Evolutionary conservation across 2,888 invertebrate genomes (phyloP), one percentile per base, ranked within the genome.

Genomic region (Helleia helle): DNA sequence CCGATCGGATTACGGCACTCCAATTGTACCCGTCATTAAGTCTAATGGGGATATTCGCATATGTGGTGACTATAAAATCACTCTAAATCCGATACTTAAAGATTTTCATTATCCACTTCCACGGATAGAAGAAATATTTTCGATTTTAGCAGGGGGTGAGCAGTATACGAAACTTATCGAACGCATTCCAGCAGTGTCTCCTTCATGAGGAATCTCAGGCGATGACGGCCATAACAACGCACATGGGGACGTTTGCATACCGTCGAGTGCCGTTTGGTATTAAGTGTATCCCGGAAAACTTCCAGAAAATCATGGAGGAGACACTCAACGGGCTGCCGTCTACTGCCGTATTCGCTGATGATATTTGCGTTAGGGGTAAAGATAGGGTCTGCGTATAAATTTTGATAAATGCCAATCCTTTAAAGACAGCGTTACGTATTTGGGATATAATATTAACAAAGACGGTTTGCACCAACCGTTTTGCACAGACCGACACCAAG

Each of bases 231-330:
- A 53, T 54, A 9, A 51, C 47, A 4, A 53, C 53, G 0, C 54
- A 54, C 31, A 25, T 48, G 3, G 52, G 54, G 3, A 52, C 49
- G 25, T 51, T 22, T 22, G 22, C 22, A 2, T 22, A 22, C 8
- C 22, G 22, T 5, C 4, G 22, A 1, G 22, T 22, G 22, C 22
- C 22, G 6, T 22, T 22, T 8, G 22, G 22, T 22, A 22, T 22
- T 7, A 22, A 22, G 8, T 22, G 22, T 4, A 4, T 22, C 22
- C 22, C 51, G 4, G 55, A 58, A 47, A 54, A 55, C 14, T 57
- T 59, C 15, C 54, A 56, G 43, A 56, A 55, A 42, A 37, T 51
- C 4, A 50, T 55, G 43, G 55, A 55, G 24, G 53, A 55, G 26
- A 22, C 22, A 2, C 3, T 22, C 22, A 22, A 22, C 22, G 22